Evolutionary conservation across 1,140 invertebrate genomes (phyloP).

Genomic region (Drosophila albomicans): DNA sequence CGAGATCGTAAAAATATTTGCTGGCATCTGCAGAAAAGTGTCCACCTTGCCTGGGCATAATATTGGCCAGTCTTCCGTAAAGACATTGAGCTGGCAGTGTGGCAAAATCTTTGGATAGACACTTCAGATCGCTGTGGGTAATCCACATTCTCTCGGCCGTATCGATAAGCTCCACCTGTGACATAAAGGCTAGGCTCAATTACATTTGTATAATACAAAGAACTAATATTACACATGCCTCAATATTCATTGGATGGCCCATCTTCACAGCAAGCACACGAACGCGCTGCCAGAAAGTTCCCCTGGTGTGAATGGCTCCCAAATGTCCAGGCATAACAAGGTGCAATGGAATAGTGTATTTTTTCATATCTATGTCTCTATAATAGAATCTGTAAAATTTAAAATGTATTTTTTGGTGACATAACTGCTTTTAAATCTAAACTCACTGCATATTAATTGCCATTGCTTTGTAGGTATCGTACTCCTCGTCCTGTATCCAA

Average conservation of each 20-base stretch:
- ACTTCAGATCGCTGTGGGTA: constrained; percentile 47
- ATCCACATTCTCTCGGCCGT: constrained; percentile 59
- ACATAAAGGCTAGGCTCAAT: not conserved
- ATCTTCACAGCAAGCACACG: constrained; percentile 44
- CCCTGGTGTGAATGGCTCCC: constrained; percentile 41
- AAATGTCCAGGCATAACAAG: constrained; percentile 63
- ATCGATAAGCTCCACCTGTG: constrained; percentile 67
- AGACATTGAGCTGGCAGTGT: constrained; percentile 52
- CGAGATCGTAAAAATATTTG: constrained; percentile 44
- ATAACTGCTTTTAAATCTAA: not conserved
- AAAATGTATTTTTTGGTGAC: not conserved
- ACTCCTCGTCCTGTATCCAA: constrained; percentile 58
- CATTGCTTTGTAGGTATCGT: constrained; percentile 50
- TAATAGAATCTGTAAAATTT: constrained; percentile 43
- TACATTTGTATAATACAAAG: not conserved
- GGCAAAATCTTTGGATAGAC: constrained; percentile 58
- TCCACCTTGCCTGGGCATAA: constrained; percentile 40
- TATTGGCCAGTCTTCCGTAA: constrained; percentile 44
- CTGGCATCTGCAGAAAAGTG: constrained; percentile 49
- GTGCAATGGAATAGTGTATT: constrained; percentile 51
- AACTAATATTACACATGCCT: constrained; percentile 7
- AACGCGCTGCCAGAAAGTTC: constrained; percentile 63
- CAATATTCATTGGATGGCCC: constrained; percentile 24
- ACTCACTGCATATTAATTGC: constrained; percentile 66
- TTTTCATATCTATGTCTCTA: not conserved